Evolutionary conservation across 2,113 vertebrate genomes (phyloP), one percentile per base, ranked within the genome.

Genomic region (Prietella phreatophila): DNA sequence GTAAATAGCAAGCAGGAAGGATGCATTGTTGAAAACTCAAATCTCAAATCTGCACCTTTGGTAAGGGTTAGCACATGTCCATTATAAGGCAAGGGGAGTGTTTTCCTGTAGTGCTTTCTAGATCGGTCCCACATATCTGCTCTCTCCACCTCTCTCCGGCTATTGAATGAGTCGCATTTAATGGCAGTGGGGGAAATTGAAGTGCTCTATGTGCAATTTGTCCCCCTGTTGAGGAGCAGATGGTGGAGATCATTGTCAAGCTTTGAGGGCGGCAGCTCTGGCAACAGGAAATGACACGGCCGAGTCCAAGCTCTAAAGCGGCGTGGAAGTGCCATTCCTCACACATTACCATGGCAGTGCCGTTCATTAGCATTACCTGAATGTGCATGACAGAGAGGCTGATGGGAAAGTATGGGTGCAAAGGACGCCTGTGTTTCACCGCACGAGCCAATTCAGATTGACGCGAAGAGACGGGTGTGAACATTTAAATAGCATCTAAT

Each of bases 331-430:
- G 84, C 88, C 92, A 93, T 94, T 94, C 92, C 93, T 94, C 93
- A 94, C 93, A 93, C 94, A 93, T 94, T 90, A 90, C 93, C 92
- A 92, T 93, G 93, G 94, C 94, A 94, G 93, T 89, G 73, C 75
- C 91, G 93, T 93, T 95, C 93, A 95, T 95, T 95, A 95, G 93
- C 92, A 90, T 91, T 91, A 94, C 93, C 93, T 94, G 92, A 93
- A 92, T 94, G 92, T 95, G 93, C 92, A 92, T 91, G 91, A 92
- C 93, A 92, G 83, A 92, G 93, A 93, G 93, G 93, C 93, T 93
- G 91, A 93, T 91, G 92, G 89, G 85, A 93, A 81, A 90, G 86
- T 82, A 61, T 78, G 87, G 91, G 88, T 91, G 87, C 91, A 39
- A 88, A 92, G 92, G 93, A 93, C 67, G 20, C 88, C 85, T 60